Base-by-base conservation (phyloP, 2,888 invertebrate species). In the Schrankia costaestrigalis region DNA sequence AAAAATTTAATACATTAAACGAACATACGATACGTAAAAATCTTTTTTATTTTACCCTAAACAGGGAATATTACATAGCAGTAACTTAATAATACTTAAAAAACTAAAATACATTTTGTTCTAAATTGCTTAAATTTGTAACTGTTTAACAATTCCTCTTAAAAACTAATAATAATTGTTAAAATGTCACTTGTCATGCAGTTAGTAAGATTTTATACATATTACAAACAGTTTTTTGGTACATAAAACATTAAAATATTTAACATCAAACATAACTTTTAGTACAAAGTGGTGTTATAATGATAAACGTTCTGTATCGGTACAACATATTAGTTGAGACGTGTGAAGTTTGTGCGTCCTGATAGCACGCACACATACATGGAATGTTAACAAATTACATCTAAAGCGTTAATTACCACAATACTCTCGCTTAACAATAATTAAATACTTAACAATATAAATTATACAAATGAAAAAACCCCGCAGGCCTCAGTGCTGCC, bases 371-470 rank as follows among this genome's bases (percentile, higher is more conserved):
- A 56, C 65, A 55, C 47, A 64, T 63, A 75, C 67, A 63, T 78
- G 86, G 84, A 85, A 85, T 84, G 84, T 78, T 72, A 80, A 78
- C 72, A 76, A 70, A 72, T 65, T 67, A 76, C 62, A 77, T 53
- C 71, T 79, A 81, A 70, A 77, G 60, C 68, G 56, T 56, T 69
- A 77, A 77, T 77, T 81, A 82, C 76, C 76, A 73, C 75, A 81
- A 79, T 78, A 80, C 75, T 77, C 73, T 62, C 56, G 49, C 68
- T 66, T 70, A 67, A 46, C 43, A 62, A 64, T 63, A 65, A 73
- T 78, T 81, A 81, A 80, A 84, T 82, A 82, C 70, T 56, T 56
- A 75, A 65, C 45, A 51, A 58, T 65, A 63, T 67, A 71, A 71
- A 73, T 56, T 45, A 51, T 68, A 78, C 63, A 71, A 71, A 70